Conservation (phyloP, 2,888 invertebrate species). For the Drosophila neotestacea region DNA sequence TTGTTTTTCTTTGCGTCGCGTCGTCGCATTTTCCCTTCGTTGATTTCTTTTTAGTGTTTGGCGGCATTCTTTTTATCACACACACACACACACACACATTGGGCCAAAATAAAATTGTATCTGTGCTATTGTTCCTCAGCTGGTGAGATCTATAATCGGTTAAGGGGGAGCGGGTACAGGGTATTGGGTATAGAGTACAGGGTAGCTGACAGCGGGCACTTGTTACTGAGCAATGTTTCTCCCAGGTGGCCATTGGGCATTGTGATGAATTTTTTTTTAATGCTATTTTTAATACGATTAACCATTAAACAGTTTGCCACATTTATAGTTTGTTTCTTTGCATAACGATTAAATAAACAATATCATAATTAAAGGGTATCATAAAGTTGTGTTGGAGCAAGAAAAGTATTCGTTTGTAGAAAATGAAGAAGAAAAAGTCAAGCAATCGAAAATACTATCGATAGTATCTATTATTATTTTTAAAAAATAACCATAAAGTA, state of each 20-base stretch:
- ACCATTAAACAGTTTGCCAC: conserved; percentile 16
- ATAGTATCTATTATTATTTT: no score
- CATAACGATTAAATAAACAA: background rate
- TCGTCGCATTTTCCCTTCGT: background rate
- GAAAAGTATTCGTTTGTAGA: background rate
- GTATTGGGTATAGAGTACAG: background rate
- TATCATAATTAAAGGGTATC: background rate
- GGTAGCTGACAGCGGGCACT: background rate
- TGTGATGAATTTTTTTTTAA: background rate
- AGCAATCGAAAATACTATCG: background rate
- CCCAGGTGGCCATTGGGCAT: conserved; percentile 14
- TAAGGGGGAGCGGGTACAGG: background rate
- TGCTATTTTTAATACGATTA: conserved; percentile 14
- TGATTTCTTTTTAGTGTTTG: conserved; percentile 28
- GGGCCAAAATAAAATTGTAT: conserved; percentile 15
- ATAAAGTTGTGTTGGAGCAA: background rate
- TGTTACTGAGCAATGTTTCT: background rate
- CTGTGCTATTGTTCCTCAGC: conserved; percentile 25
- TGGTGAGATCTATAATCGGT: background rate
- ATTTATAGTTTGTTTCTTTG: background rate
- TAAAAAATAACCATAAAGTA: no score
- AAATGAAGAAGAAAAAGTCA: background rate
- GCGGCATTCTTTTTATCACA: conserved; percentile 62
- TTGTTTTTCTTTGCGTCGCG: background rate
- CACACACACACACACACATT: conserved; percentile 9